phyloP scores from a whole-genome alignment of 2,797 vertebrate genomes.

The Alauda arvensis region DNA sequence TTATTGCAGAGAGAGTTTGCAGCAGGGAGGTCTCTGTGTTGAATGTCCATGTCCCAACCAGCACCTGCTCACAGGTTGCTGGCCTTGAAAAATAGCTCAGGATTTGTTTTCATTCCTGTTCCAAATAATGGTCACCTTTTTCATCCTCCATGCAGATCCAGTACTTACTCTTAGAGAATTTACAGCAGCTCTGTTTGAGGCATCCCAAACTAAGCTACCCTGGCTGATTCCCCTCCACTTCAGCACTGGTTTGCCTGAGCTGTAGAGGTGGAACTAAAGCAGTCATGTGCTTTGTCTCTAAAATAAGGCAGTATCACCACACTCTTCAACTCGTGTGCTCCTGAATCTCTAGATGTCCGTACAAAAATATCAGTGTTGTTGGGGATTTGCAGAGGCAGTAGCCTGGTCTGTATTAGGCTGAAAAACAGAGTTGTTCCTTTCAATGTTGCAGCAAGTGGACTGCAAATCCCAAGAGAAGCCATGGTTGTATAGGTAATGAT shows the following conservation, averaged over 20 bases:
- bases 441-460: background rate
- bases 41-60: background rate
- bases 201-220: background rate
- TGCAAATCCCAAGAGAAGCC: background rate
- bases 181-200: background rate
- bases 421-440: background rate
- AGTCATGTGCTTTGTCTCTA: background rate
- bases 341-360: background rate
- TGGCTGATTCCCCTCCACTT: background rate
- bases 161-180: background rate
- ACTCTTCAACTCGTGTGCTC: background rate
- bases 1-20: background rate
- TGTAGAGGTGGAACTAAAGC: background rate
- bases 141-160: background rate
- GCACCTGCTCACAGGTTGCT: background rate
- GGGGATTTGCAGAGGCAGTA: fast-evolving
- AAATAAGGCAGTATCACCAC: background rate
- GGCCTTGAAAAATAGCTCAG: background rate
- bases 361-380: background rate
- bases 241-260: background rate
- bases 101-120: background rate
- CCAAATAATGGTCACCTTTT: background rate
- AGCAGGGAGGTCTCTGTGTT: background rate
- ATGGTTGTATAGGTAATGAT: background rate
- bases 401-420: background rate